Conservation (phyloP, 30 jellyfish, hydroid and myxozoan genomes). For the Mastigias papua region DNA sequence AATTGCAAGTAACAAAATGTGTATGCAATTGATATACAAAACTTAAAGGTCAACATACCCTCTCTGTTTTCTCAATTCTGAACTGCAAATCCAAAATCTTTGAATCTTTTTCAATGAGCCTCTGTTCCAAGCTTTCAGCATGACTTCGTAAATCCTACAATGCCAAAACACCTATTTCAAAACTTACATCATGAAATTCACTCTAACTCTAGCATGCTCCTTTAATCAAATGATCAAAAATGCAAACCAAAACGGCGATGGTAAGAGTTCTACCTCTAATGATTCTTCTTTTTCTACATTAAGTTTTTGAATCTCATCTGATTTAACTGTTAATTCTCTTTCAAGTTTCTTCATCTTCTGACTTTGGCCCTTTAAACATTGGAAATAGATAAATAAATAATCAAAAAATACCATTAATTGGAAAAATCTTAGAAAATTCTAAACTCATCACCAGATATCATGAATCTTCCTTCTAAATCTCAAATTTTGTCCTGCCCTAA, state of each 20-base stretch:
- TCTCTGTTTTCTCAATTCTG: slow-evolving; percentile 75
- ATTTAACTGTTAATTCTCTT: slow-evolving; percentile 29
- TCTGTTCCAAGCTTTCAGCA: slow-evolving; percentile 75
- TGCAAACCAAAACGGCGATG: neutral
- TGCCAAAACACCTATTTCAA: neutral
- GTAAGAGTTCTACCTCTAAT: slow-evolving; percentile 19
- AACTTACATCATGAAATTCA: neutral
- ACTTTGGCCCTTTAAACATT: slow-evolving; percentile 16
- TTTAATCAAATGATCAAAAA: neutral
- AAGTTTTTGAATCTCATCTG: slow-evolving; percentile 40
- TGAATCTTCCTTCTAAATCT: no score
- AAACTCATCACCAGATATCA: no score
- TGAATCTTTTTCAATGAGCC: slow-evolving; percentile 78
- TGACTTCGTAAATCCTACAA: slow-evolving; percentile 76
- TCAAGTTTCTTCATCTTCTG: slow-evolving; percentile 48
- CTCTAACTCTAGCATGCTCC: no score
- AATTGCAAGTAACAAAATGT: no score
- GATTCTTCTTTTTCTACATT: slow-evolving; percentile 44
- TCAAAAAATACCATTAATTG: no score
- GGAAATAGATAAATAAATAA: neutral
- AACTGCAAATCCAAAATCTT: slow-evolving; percentile 79
- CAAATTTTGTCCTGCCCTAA: no score
- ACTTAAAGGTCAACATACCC: slow-evolving; percentile 68
- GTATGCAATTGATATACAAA: no score
- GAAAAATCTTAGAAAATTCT: no score